phyloP scores from a whole-genome alignment of 2,797 vertebrate species.

The Cyclura pinguis region DNA sequence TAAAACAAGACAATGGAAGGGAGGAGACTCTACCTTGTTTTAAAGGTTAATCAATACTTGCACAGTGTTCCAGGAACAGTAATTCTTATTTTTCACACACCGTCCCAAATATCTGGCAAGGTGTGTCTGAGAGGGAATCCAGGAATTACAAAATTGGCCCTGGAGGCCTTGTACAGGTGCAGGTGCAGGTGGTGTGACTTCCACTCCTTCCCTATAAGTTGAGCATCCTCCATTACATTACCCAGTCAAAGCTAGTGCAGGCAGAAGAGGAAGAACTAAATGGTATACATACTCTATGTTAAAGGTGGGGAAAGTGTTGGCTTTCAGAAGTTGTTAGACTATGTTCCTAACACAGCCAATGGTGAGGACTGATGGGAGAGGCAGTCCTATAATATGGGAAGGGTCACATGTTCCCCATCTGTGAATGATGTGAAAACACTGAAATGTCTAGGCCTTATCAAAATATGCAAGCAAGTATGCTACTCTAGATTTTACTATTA shows the following conservation, averaged over 20 bases:
- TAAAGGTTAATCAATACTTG: too few relatives aligned
- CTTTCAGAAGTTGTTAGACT: background rate
- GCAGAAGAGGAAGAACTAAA: background rate
- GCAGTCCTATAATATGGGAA: background rate
- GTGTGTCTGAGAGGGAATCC: too few relatives aligned
- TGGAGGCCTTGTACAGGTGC: too few relatives aligned
- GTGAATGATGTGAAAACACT: background rate
- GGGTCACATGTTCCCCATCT: background rate
- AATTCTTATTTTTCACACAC: too few relatives aligned
- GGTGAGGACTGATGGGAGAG: too few relatives aligned
- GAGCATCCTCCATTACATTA: background rate
- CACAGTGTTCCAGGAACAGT: too few relatives aligned
- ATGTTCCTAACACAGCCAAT: background rate
- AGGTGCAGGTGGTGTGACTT: too few relatives aligned
- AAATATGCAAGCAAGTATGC: background rate
- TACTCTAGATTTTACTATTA: background rate
- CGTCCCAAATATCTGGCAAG: too few relatives aligned
- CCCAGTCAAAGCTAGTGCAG: background rate
- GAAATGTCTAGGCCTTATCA: background rate
- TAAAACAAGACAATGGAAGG: too few relatives aligned
- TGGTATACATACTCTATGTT: background rate
- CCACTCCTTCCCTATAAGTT: too few relatives aligned
- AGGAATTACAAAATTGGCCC: too few relatives aligned
- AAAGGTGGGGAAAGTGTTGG: background rate
- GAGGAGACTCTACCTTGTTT: too few relatives aligned